Evolutionary conservation across 37 sponge, comb jelly and placozoan species (phyloP).

Genomic region (Eunapius fragilis): DNA sequence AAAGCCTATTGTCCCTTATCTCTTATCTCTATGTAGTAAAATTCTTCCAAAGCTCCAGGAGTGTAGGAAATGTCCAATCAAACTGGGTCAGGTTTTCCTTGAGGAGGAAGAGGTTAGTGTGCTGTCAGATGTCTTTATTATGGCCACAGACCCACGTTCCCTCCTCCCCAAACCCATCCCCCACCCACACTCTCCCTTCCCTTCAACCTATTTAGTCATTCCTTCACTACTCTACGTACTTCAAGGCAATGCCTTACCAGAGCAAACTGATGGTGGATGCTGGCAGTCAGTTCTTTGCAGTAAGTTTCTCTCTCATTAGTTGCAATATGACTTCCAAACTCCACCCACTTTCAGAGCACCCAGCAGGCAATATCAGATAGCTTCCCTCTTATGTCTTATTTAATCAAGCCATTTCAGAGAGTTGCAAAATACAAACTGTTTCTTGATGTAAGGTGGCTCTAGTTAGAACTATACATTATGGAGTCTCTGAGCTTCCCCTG

Average conservation of each 20-base stretch:
- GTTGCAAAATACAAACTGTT: conserved; percentile 77
- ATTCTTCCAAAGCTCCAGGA: conserved; percentile 59
- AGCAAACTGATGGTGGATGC: conserved; percentile 57
- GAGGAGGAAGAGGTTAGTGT: conserved; percentile 50
- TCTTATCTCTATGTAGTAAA: conserved; percentile 39
- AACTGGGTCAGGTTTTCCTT: conserved; percentile 75
- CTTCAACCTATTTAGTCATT: conserved; percentile 13
- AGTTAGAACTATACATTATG: background rate
- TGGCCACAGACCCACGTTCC: background rate
- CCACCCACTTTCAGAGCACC: conserved; percentile 18
- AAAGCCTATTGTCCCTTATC: background rate
- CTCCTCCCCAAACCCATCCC: background rate
- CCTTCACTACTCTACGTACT: conserved; percentile 76
- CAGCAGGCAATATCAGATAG: conserved; percentile 53
- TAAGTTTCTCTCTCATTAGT: conserved; percentile 13
- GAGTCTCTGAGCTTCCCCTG: background rate
- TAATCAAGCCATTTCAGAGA: conserved; percentile 82
- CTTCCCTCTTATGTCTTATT: conserved; percentile 44
- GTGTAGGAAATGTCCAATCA: conserved; percentile 64
- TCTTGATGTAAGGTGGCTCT: conserved; percentile 49
- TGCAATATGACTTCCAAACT: background rate
- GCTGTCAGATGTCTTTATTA: background rate
- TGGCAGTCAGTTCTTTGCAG: conserved; percentile 69
- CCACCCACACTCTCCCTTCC: background rate
- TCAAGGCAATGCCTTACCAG: conserved; percentile 84